A percentile compares a stretch with the other conserved stretches of the same genome.
phyloP scores from a whole-genome alignment of 2,797 vertebrate genomes.

The Semotilus atromaculatus region DNA sequence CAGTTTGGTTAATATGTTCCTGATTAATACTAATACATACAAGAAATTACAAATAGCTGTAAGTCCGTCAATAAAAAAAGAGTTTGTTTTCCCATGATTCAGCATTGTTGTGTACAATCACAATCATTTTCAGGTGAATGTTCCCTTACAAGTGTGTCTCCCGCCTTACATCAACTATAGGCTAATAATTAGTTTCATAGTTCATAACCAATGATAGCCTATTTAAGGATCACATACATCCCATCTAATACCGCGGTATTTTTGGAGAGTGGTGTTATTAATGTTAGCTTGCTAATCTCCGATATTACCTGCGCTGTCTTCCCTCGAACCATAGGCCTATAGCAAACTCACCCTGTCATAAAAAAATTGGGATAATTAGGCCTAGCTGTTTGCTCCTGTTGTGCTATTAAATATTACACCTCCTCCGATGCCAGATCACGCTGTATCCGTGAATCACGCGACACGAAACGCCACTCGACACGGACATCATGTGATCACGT shows the following conservation, averaged over 20 bases:
- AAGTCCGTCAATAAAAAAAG: background rate
- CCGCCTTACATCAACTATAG: background rate
- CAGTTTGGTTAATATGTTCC: background rate
- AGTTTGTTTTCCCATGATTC: background rate
- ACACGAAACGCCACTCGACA: background rate
- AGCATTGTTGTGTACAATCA: background rate
- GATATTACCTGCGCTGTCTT: no score
- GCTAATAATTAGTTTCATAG: background rate
- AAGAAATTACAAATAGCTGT: background rate
- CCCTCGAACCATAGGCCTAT: no score
- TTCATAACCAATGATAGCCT: no score
- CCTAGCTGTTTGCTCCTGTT: background rate
- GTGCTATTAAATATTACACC: background rate
- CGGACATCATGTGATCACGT: background rate
- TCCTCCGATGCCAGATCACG: background rate
- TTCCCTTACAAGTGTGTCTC: no score
- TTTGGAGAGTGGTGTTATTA: background rate
- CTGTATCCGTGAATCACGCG: no score
- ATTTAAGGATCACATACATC: background rate
- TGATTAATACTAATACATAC: background rate
- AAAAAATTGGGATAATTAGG: background rate
- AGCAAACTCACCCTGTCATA: background rate
- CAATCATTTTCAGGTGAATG: background rate
- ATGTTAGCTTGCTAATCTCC: background rate
- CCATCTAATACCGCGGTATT: background rate